These are phyloP conservation scores for Stegodyphus dumicola DNA, from an alignment of 1,140 invertebrate genomes.

Conservation along the genomic window DNA sequence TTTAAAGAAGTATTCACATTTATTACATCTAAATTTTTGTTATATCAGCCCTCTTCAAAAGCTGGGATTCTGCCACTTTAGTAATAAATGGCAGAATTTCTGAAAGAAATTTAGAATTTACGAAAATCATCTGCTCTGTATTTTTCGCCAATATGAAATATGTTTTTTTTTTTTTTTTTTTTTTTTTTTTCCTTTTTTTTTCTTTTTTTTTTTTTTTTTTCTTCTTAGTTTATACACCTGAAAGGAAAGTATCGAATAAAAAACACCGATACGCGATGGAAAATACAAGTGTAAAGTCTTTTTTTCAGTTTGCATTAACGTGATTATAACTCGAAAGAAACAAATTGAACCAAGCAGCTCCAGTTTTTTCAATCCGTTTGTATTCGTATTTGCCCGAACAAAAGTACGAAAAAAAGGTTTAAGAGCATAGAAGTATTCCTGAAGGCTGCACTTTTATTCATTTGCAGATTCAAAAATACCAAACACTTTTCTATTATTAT, in stretches of 20 bases:
- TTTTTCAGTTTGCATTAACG: not conserved
- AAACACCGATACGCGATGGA: no score
- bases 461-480: not conserved
- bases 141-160: not conserved
- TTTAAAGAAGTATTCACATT: no score
- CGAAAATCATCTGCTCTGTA: no score
- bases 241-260: no score
- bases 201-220: not conserved
- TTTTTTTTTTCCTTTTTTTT: not conserved
- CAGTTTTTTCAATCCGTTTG: not conserved
- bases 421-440: not conserved
- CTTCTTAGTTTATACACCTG: not conserved
- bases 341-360: not conserved
- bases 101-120: no score
- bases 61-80: no score
- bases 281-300: no score
- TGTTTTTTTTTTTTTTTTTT: not conserved
- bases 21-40: no score
- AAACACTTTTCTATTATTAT: not conserved
- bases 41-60: no score
- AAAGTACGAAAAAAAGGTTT: not conserved
- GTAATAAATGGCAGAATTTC: no score
- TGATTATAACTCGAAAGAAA: slow-evolving; percentile 18
- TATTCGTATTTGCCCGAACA: not conserved
- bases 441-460: not conserved